Evolutionary conservation across 2,888 invertebrate species (phyloP), one percentile per base, ranked within the genome.

Genomic region (Drosophila bunnanda): DNA sequence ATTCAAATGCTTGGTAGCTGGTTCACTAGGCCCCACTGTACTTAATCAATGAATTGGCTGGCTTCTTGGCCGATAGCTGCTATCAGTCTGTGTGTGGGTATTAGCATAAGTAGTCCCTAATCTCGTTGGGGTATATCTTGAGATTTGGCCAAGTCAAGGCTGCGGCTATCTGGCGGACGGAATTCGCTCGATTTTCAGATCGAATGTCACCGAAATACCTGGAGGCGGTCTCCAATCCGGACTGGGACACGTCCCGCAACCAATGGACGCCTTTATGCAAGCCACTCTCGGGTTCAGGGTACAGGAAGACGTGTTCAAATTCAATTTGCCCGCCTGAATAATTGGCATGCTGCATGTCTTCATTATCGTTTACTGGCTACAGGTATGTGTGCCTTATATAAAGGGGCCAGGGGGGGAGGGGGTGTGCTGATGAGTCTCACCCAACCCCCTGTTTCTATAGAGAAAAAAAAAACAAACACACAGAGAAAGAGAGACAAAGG

Each of bases 301-400:
- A 82, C 82, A 82, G 82, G 82, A 82, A 85, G 82, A 82, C 82
- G 82, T 82, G 82, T 82, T 77, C 70, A 82, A 80, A 82, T 80
- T 85, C 77, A 71, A 34, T 60, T 75, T 74, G 41, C 46, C 52
- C 55, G 36, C 38, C 48, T 30, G 17, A 28, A 34, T 53, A 57
- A 54, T 54, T 54, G 67, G 70, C 60, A 70, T 70, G 70, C 70
- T 70, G 70, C 54, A 60, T 54, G 69, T 30, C 67, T 58, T 54
- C 52, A 58, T 53, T 66, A 66, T 66, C 66, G 53, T n/a, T 46
- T 13, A 66, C 25, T 44, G 53, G 64, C 20, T 25, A 39, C 64
- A 59, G 58, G 62, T 41, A 64, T 64, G 62, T 41, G 59, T 64
- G 60, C 41, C 60, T 46, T 46, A 62, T 62, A 62, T 46, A 38